Base-by-base conservation (phyloP, 2,797 vertebrate species). In the Ctenopoma multispine region DNA sequence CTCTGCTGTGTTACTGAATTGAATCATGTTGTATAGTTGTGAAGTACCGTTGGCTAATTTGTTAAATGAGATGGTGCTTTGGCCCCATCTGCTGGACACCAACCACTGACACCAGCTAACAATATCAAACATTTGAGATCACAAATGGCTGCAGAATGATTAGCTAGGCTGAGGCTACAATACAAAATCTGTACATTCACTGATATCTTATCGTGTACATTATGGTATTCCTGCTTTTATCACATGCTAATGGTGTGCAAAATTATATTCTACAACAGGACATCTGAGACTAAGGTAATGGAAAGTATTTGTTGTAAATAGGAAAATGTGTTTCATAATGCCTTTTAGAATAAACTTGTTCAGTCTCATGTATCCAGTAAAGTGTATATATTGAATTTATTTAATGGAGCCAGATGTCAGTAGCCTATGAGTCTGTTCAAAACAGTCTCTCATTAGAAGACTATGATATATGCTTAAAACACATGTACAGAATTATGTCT, bases 11-110 rank as follows among this genome's bases (percentile, higher is more conserved):
- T 24, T 11, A 20, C 9, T 48, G 4, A 29, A 14, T 14, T 63
- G 41, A 47, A 41, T 20, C 5, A 18, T 20, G 29, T 31, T 44
- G 24, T 46, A 18, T 23, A 55, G n/a, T n/a, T n/a, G n/a, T n/a
- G n/a, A 63, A 23, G 63, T 4, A 27, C 17, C 0, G 0, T 31
- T n/a, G 36, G 36, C 9, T 12, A 1, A 4, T 12, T 15, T 11
- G 23, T 38, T 38, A 15, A 8, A 5, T n/a, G 2, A 15, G 41
- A 34, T n/a, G 38, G n/a, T 27, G 23, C 17, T 55, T 36, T 59
- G 75, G 59, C 41, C 3, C 63, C 68, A 64, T 65, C 75, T 75
- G 51, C 63, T 68, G 75, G 54, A 3, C 3, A 3, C 17, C 20
- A 9, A 11, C 5, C 2, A 14, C n/a, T 41, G 12, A 49, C 21